phyloP scores from a whole-genome alignment of 2,888 invertebrate genomes.

The Dendrolimus pini region DNA sequence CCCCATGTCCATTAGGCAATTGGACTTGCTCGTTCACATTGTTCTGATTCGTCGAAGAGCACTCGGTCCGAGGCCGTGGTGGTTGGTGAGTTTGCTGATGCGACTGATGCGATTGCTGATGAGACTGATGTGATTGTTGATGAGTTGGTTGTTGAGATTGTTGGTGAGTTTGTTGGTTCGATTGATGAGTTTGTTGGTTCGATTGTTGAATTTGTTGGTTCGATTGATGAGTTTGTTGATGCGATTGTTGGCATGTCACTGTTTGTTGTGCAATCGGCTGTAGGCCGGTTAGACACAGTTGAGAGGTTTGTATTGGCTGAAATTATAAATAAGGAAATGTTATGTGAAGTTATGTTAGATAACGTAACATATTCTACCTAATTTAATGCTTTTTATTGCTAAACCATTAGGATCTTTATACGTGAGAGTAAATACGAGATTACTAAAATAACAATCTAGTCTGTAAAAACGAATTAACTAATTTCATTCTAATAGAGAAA shows the following conservation, averaged over 20 bases:
- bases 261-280: slow-evolving; percentile 31
- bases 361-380: no score
- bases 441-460: no score
- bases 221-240: neutral
- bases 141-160: neutral
- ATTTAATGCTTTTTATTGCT: no score
- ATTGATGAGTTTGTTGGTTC: no score
- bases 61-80: slow-evolving; percentile 34
- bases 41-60: slow-evolving; percentile 55
- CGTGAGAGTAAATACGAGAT: no score
- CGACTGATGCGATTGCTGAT: slow-evolving; percentile 19
- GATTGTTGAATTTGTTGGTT: neutral
- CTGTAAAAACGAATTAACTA: no score
- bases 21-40: slow-evolving; percentile 56
- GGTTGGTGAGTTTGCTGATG: slow-evolving; percentile 31
- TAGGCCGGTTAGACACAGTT: slow-evolving; percentile 49
- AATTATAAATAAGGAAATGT: slow-evolving; percentile 7
- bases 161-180: neutral
- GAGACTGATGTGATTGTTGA: neutral
- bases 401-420: no score
- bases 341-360: no score
- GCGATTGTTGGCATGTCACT: neutral
- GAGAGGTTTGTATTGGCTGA: slow-evolving; percentile 62
- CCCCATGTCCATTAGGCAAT: slow-evolving; percentile 42
- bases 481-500: no score